Conservation (phyloP, 2,888 invertebrate species). For the Xanthorhoe designata region DNA sequence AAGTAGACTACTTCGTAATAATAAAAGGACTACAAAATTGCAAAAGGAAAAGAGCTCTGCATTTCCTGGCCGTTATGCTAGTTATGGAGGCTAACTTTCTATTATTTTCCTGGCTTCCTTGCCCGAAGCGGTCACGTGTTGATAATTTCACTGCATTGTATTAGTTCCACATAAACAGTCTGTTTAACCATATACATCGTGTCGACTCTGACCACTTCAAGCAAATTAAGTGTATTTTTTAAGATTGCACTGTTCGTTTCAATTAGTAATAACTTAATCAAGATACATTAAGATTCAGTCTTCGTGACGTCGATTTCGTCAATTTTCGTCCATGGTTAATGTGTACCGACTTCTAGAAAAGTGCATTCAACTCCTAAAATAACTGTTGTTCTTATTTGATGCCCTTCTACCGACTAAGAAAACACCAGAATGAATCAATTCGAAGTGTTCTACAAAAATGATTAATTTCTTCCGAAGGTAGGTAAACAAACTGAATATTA, state of each 20-base stretch:
- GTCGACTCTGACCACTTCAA: not conserved
- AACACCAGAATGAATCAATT: no score
- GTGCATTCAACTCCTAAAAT: no score
- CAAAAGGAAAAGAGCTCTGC: slow-evolving; percentile 13
- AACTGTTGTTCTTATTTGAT: no score
- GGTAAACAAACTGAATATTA: not conserved
- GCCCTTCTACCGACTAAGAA: no score
- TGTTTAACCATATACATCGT: slow-evolving; percentile 21
- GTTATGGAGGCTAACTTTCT: slow-evolving; percentile 45
- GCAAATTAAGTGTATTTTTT: not conserved
- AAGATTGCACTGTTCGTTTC: no score
- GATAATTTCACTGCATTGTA: slow-evolving; percentile 39
- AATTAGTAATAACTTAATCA: no score
- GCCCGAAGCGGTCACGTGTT: slow-evolving; percentile 39
- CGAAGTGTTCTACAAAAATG: no score
- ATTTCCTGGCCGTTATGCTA: slow-evolving; percentile 20
- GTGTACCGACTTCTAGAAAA: no score
- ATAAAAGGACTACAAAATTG: not conserved
- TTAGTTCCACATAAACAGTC: slow-evolving; percentile 37
- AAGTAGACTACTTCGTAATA: not conserved
- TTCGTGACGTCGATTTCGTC: no score
- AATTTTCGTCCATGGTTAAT: no score
- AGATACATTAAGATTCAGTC: no score
- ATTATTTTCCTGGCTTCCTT: slow-evolving; percentile 42
- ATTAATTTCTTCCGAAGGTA: no score